Evolutionary conservation across 2,113 vertebrate genomes (phyloP), one percentile per base, ranked within the genome.

Genomic region (Irena cyanogastra): DNA sequence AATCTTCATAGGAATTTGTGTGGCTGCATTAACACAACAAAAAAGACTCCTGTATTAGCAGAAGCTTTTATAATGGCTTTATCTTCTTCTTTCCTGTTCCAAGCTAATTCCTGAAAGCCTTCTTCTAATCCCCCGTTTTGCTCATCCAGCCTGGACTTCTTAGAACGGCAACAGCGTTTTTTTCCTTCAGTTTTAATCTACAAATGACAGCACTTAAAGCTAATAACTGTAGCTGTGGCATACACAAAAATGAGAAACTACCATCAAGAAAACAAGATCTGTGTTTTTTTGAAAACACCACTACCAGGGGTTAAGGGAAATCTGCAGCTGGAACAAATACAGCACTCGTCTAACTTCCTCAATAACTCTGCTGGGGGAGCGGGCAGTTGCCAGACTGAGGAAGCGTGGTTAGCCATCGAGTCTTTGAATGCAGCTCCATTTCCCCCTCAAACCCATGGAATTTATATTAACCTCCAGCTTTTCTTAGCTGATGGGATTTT

Each of bases 251-350:
- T 33, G 49, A 94, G 89, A 95, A 93, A 81, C 87, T 35, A 26
- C 66, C 50, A 12, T n/a, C 70, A 22, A 21, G 68, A 84, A 95
- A 93, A 83, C 19, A 39, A 81, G 63, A 37, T 59, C 20, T 45
- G 12, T 66, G n/a, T 42, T 79, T 91, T 91, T 93, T 56, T 66
- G 27, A 70, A 88, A 90, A 65, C 63, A 26, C 49, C 83, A 45
- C 91, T 90, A 20, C 66, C 37, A 97, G 94, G 92, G 87, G 96
- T 96, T 97, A 97, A 97, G 93, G 97, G 97, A 98, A 97, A 96
- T 94, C 52, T 94, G 87, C 97, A 97, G 97, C 97, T 97, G 97
- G 95, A 97, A 95, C 95, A 96, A 97, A 97, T 97, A 94, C 79
- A 96, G 64, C 8, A 39, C 80, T 95, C 82, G 0, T 96, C 92